These are phyloP conservation scores for Gila robusta DNA, from an alignment of 2,797 vertebrate species.

Conservation along the genomic window DNA sequence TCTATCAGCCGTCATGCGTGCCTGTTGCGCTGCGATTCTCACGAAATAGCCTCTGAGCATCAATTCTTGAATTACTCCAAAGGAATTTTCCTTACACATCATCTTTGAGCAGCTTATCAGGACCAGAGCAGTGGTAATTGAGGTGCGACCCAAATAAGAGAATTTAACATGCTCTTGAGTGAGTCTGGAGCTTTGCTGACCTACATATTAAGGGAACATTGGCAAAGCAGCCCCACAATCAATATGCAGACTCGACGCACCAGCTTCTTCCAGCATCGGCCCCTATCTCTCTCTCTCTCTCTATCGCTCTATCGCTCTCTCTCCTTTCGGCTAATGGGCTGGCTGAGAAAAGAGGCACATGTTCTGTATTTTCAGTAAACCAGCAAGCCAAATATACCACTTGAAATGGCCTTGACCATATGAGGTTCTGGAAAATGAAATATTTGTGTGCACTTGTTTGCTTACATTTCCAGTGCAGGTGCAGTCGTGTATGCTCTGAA, in stretches of 20 bases:
- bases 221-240: conserved; percentile 73
- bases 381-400: conserved; percentile 52
- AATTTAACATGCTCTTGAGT: conserved; percentile 76
- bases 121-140: conserved; percentile 71
- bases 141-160: conserved; percentile 83
- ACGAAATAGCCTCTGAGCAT: conserved; percentile 43
- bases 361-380: conserved; percentile 40
- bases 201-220: conserved; percentile 78
- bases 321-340: conserved; percentile 62
- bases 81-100: conserved; percentile 73
- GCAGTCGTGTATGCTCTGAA: not conserved
- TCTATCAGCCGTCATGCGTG: conserved; percentile 56
- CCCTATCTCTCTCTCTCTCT: conserved; percentile 25
- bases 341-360: conserved; percentile 48
- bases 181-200: conserved; percentile 80
- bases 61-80: conserved; percentile 66
- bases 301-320: conserved; percentile 39
- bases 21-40: conserved; percentile 70
- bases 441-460: conserved; percentile 28
- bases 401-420: conserved; percentile 44
- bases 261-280: not conserved
- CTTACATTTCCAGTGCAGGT: conserved; percentile 18
- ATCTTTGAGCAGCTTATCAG: conserved; percentile 67
- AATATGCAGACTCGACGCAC: conserved; percentile 63
- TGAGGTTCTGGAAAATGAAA: conserved; percentile 19